These are phyloP conservation scores for Siniperca chuatsi DNA, from an alignment of 2,113 vertebrate species.

Conservation along the genomic window DNA sequence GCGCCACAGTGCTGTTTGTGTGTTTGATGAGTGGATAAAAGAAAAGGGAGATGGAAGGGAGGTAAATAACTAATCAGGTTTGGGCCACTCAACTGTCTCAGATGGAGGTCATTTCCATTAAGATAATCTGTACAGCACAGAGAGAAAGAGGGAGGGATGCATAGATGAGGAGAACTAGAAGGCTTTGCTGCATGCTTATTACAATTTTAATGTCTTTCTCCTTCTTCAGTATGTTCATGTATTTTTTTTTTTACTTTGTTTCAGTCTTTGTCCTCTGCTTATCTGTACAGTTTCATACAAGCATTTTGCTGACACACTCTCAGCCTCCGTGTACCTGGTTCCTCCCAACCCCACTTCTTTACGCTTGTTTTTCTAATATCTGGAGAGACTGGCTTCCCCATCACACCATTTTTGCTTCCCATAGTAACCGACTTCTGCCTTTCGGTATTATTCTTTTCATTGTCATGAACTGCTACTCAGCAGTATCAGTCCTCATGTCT, in stretches of 20 bases:
- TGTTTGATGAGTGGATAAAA: constrained; percentile 41
- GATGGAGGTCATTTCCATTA: constrained; percentile 70
- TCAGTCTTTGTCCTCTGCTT: not conserved
- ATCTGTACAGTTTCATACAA: not conserved
- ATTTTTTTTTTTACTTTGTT: not conserved
- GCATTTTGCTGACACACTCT: not conserved
- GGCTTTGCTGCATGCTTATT: constrained; percentile 37
- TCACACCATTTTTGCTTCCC: not conserved
- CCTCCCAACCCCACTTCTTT: not conserved
- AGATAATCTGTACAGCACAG: constrained; percentile 45
- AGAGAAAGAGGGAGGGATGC: constrained; percentile 27
- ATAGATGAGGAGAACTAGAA: constrained; percentile 3
- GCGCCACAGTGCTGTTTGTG: constrained; percentile 16
- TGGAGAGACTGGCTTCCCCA: not conserved
- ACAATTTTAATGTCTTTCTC: constrained; percentile 23
- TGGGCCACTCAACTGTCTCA: constrained; percentile 54
- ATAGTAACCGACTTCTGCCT: constrained; percentile 31
- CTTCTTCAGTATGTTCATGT: not conserved
- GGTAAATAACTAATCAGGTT: constrained; percentile 70
- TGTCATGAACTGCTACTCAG: constrained; percentile 2
- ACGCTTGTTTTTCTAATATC: not conserved
- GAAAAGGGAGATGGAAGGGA: constrained; percentile 32
- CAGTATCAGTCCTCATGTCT: not conserved
- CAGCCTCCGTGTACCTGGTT: not conserved
- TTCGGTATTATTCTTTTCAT: constrained; percentile 13